A percentile compares a stretch with the other conserved stretches of the same genome.
Evolutionary conservation across 92 coral and sea anemone species (phyloP).

Genomic region (Micromussa lordhowensis): DNA sequence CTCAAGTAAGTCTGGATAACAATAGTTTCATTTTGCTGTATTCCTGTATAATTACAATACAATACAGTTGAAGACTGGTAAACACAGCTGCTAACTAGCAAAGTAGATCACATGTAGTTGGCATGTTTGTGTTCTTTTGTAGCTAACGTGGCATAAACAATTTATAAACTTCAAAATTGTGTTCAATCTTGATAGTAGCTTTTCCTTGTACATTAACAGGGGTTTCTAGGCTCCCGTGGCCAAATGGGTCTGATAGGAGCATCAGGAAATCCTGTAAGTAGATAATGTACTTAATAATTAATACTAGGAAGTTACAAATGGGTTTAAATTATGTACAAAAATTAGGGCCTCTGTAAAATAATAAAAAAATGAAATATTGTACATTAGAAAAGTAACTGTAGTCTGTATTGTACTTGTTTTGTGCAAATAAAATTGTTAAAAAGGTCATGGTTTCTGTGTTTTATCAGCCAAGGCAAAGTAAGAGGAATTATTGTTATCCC

Average conservation of each 20-base stretch:
- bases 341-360: too few relatives aligned
- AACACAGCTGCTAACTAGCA: background rate
- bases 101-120: background rate
- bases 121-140: background rate
- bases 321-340: too few relatives aligned
- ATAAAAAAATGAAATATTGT: too few relatives aligned
- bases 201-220: conserved; percentile 36
- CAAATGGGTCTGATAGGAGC: conserved; percentile 68
- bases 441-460: background rate
- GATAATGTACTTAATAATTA: background rate
- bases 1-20: conserved; percentile 43
- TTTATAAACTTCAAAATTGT: background rate
- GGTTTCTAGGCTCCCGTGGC: conserved; percentile 71
- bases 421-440: too few relatives aligned
- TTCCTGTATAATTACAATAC: background rate
- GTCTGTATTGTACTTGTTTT: too few relatives aligned
- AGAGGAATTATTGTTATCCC: background rate
- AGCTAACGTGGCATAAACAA: background rate
- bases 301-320: background rate
- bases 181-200: background rate
- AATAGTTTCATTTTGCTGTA: background rate
- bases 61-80: background rate
- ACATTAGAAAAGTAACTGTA: too few relatives aligned
- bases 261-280: conserved; percentile 80
- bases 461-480: background rate